Base-by-base conservation (phyloP, 2,888 invertebrate genomes). In the Litoditis marina region DNA sequence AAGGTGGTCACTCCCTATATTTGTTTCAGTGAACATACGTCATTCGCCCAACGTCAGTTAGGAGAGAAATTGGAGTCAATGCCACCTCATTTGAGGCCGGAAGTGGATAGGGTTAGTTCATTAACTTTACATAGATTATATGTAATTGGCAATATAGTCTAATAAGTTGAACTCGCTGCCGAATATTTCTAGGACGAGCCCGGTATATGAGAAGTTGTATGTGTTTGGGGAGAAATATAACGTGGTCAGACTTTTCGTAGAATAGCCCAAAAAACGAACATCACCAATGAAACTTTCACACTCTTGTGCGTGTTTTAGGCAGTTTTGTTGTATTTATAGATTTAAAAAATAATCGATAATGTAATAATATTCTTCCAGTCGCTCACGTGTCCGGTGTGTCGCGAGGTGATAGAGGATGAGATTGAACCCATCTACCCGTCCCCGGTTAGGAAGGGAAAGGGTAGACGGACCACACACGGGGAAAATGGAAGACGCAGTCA, bases 311-410 rank as follows among this genome's bases (percentile, higher is more conserved):
- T 19, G 44, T 44, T 13, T 39, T 39, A 13, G 13, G 11, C 11
- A 13, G n/a, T 39, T 13, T 16, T 44, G 19, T 44, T 8, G 8
- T 3, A 28, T 50, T 3, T 19, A 7, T 27, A 50, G 6, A 2
- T 28, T 8, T 19, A 27, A 50, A n/a, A n/a, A n/a, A n/a, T n/a
- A n/a, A n/a, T n/a, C n/a, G n/a, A n/a, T n/a, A n/a, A n/a, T n/a
- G n/a, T n/a, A n/a, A n/a, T n/a, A n/a, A n/a, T n/a, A n/a, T 31
- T 11, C 4, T 52, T 60, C 16, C 47, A 68, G 67, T 57, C 64
- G 3, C 59, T 68, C 2, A 28, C 44, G 19, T 68, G 67, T 42
- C 67, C 67, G 7, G 67, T 68, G 3, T 68, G 67, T 50, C 57
- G 67, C 11, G 52, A 54, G 31, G 53, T 56, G 22, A 31, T 68